A percentile compares a stretch with the other conserved stretches of the same genome.
Conservation (phyloP, 1,140 invertebrate genomes). For the Oryctes rhinoceros region DNA sequence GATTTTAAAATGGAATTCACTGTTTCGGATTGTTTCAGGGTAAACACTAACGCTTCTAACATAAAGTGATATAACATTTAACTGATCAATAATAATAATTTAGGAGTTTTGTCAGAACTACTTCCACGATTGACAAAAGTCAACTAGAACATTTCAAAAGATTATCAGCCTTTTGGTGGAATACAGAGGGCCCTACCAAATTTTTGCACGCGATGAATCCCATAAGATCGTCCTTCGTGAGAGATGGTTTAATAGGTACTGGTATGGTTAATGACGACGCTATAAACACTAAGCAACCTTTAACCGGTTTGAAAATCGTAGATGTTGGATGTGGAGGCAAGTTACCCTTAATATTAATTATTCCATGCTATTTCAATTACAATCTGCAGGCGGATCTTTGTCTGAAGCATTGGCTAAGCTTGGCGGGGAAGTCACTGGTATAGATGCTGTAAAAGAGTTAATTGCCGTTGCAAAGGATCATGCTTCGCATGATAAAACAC, state of each 20-base stretch:
- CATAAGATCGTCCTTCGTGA: slow-evolving; percentile 39
- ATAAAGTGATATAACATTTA: not conserved
- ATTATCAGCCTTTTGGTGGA: slow-evolving; percentile 65
- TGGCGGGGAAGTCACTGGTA: slow-evolving; percentile 75
- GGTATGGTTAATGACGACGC: not conserved
- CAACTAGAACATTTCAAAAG: not conserved
- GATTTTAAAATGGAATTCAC: too few relatives aligned
- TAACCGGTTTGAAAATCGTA: slow-evolving; percentile 42
- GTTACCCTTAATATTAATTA: not conserved
- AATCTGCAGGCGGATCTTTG: slow-evolving; percentile 31
- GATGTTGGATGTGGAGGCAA: slow-evolving; percentile 48
- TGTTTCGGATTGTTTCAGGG: not conserved
- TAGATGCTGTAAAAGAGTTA: slow-evolving; percentile 75
- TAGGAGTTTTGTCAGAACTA: not conserved
- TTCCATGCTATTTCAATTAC: not conserved
- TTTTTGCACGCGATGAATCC: slow-evolving; percentile 43
- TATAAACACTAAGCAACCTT: slow-evolving; percentile 32
- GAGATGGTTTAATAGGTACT: slow-evolving; percentile 44
- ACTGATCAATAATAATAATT: not conserved
- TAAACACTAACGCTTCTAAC: not conserved
- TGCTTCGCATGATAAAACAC: not conserved
- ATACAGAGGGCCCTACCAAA: slow-evolving; percentile 48
- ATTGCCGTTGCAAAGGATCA: slow-evolving; percentile 62
- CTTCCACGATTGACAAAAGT: not conserved
- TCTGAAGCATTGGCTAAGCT: slow-evolving; percentile 60